Percentiles rank a stretch among this genome's conserved stretches.
These are phyloP conservation scores for Pseudorhiza aurosa DNA, from an alignment of 30 jellyfish, hydroid and myxozoan genomes.

Conservation along the genomic window DNA sequence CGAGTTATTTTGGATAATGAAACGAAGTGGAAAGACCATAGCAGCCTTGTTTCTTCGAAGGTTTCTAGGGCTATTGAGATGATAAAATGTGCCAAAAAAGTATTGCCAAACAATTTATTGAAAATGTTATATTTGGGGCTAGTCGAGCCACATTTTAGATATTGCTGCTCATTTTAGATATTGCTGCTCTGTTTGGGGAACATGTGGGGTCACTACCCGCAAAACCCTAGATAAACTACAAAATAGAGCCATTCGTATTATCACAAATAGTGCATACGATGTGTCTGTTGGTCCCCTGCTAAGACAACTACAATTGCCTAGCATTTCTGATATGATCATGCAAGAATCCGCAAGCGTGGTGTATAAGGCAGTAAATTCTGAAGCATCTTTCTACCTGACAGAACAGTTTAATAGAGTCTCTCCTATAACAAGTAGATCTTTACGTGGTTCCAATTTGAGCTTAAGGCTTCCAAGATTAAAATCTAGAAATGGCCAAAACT, in stretches of 20 bases:
- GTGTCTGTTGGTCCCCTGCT: conserved; percentile 2
- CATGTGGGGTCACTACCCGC: too few species aligned
- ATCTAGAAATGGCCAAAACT: too few species aligned
- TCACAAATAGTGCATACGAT: not conserved
- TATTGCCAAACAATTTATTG: not conserved
- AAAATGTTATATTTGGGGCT: not conserved
- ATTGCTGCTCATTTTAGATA: conserved; percentile 12
- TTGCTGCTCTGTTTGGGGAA: conserved; percentile 1
- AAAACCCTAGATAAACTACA: not conserved
- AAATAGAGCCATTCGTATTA: not conserved
- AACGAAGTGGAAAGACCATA: not conserved
- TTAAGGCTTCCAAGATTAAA: too few species aligned
- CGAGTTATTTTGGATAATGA: not conserved
- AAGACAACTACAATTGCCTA: not conserved
- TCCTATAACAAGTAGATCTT: too few species aligned
- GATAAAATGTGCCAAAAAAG: not conserved
- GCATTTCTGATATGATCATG: too few species aligned
- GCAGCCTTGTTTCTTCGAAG: not conserved
- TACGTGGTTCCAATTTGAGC: too few species aligned
- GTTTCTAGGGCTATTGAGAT: not conserved
- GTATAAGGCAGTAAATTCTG: too few species aligned
- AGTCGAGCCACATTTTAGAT: conserved; percentile 9
- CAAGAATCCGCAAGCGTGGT: too few species aligned
- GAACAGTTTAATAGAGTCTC: too few species aligned
- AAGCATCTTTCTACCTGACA: too few species aligned